Conservation (phyloP, 2,888 invertebrate species). For the Ophonus ardosiacus region DNA sequence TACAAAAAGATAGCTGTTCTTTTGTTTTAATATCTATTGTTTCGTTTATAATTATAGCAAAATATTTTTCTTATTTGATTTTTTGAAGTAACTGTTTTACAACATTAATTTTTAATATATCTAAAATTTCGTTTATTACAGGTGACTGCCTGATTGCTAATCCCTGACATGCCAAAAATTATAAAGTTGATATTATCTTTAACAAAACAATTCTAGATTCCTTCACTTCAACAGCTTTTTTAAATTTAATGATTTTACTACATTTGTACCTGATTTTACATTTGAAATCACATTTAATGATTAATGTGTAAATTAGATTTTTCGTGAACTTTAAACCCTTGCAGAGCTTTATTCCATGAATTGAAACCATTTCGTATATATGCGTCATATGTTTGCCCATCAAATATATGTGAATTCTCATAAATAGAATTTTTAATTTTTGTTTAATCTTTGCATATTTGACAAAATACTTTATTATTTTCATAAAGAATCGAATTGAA, state of each 20-base stretch:
- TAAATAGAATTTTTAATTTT: neutral
- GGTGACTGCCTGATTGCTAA: neutral
- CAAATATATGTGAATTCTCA: neutral
- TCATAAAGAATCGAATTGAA: neutral
- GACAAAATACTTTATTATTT: conserved; percentile 3
- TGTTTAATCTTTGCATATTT: neutral
- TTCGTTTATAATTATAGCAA: neutral
- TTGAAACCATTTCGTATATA: neutral
- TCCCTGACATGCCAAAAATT: neutral
- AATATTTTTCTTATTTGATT: neutral
- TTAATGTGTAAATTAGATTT: neutral
- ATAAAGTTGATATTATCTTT: neutral
- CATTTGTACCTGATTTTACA: too few species aligned
- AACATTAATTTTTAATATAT: neutral
- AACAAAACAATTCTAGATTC: neutral
- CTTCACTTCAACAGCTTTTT: neutral
- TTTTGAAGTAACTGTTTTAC: neutral
- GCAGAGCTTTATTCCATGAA: neutral
- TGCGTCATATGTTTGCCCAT: neutral
- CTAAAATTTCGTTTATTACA: neutral
- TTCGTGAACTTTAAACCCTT: neutral
- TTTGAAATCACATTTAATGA: neutral
- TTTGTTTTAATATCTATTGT: neutral
- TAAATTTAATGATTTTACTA: neutral
- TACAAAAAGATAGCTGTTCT: neutral